These are phyloP conservation scores for Mormyrus proboscirostris DNA, from an alignment of 2,797 vertebrate species.

Conservation along the genomic window DNA sequence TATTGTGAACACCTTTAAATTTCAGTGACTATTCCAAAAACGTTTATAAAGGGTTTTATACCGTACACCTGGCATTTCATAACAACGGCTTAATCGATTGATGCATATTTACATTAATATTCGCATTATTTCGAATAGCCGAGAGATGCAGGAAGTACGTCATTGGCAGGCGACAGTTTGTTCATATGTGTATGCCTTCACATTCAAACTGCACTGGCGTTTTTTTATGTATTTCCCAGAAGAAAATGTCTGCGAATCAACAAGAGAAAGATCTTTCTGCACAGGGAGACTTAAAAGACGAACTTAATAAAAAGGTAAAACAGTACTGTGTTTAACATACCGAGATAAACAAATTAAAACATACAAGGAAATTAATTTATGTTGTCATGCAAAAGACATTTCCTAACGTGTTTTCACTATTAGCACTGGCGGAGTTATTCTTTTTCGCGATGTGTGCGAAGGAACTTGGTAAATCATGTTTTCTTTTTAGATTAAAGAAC, in stretches of 20 bases:
- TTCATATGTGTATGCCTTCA: neutral
- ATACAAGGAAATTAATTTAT: neutral
- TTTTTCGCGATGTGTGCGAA: neutral
- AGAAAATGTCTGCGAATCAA: slow-evolving; percentile 47
- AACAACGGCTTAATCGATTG: neutral
- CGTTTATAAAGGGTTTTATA: neutral
- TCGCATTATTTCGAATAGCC: neutral
- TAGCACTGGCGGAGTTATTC: neutral
- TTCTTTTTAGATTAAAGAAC: slow-evolving; percentile 78
- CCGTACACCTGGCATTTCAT: neutral
- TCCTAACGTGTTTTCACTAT: neutral
- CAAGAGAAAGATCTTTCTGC: slow-evolving; percentile 13
- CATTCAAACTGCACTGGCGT: neutral
- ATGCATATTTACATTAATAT: neutral
- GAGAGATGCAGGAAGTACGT: neutral
- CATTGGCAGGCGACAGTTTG: neutral
- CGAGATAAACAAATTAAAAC: neutral
- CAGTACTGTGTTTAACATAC: neutral
- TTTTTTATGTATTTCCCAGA: neutral
- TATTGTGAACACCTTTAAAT: neutral
- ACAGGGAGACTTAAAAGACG: slow-evolving; percentile 51
- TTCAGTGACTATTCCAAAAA: neutral
- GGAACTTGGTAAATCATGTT: neutral
- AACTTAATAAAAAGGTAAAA: slow-evolving; percentile 60
- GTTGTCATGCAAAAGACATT: neutral